Percentiles rank a stretch among this genome's conserved stretches.
Evolutionary conservation across 1,140 invertebrate species (phyloP).

Genomic region (Zophobas morio): DNA sequence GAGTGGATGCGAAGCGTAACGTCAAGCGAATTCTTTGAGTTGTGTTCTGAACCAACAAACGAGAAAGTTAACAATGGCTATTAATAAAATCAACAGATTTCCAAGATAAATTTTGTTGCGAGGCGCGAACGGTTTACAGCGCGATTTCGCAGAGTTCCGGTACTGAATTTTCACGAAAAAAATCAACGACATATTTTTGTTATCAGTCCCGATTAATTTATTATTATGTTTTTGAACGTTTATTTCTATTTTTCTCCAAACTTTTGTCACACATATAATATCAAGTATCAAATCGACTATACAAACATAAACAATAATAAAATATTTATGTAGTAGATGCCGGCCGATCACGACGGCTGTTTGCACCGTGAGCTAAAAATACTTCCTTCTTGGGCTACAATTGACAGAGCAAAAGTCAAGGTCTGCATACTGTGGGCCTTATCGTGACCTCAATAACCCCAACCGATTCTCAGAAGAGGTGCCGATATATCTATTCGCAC

Average conservation of each 20-base stretch:
- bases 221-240: no score
- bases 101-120: background rate
- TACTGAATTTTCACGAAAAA: background rate
- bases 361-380: background rate
- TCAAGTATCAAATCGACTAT: background rate
- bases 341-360: background rate
- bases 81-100: conserved; percentile 21
- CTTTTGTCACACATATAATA: background rate
- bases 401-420: no score
- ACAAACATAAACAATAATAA: background rate
- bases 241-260: no score
- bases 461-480: no score
- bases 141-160: background rate
- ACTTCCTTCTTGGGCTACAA: background rate
- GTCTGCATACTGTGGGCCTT: no score
- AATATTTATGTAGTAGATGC: background rate
- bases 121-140: background rate
- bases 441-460: no score
- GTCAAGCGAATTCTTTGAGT: background rate
- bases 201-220: no score
- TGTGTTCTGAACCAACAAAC: background rate
- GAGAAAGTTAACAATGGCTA: conserved; percentile 13
- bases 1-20: background rate
- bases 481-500: no score
- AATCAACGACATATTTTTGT: no score